These are phyloP conservation scores for Borostomias antarcticus DNA, from an alignment of 2,797 vertebrate genomes.

Conservation along the genomic window DNA sequence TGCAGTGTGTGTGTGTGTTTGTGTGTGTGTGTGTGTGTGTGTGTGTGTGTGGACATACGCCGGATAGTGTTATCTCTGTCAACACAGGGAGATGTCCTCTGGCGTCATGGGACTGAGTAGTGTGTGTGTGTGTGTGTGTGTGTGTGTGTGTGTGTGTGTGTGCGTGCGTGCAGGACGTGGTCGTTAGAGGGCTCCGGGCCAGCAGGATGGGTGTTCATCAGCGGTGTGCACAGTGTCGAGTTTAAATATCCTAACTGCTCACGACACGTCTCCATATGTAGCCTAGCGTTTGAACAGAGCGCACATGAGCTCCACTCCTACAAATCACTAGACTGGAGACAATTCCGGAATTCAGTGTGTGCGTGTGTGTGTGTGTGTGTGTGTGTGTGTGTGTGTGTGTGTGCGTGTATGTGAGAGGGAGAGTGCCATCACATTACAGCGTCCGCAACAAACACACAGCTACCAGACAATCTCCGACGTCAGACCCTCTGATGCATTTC, in stretches of 20 bases:
- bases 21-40: background rate
- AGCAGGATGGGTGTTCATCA: background rate
- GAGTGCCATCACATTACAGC: too few relatives aligned
- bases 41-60: background rate
- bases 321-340: background rate
- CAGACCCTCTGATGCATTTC: background rate
- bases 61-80: background rate
- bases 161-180: background rate
- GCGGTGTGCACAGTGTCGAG: background rate
- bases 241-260: background rate
- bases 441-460: background rate
- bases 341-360: background rate
- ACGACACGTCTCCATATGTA: background rate
- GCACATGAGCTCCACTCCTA: background rate
- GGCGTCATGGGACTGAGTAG: too few relatives aligned
- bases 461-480: background rate
- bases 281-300: background rate
- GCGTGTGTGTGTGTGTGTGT: slow-evolving; percentile 9
- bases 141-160: background rate
- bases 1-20: slow-evolving; percentile 4
- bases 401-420: slow-evolving; percentile 20
- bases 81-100: background rate
- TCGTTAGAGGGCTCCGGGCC: background rate
- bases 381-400: background rate
- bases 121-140: slow-evolving; percentile 12